Evolutionary conservation across 2,888 invertebrate genomes (phyloP).

Genomic region (Synanthedon tipuliformis): DNA sequence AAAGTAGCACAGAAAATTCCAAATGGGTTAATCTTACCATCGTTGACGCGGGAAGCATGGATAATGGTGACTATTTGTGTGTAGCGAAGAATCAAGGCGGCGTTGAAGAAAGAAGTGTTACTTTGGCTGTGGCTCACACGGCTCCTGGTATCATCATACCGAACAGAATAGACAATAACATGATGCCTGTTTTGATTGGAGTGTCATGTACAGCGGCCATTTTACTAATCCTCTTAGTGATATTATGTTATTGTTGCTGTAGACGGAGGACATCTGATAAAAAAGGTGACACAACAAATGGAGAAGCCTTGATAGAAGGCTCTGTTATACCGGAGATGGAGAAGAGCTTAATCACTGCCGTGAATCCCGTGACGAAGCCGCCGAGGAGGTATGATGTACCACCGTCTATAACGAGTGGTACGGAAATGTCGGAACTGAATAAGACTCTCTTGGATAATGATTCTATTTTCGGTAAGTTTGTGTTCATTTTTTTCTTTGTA

Average conservation of each 20-base stretch:
- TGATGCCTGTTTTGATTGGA: constrained; percentile 67
- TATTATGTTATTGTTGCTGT: constrained; percentile 71
- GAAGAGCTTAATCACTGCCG: constrained; percentile 84
- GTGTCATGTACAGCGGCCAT: constrained; percentile 58
- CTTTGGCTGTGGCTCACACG: constrained; percentile 62
- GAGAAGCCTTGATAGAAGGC: constrained; percentile 78
- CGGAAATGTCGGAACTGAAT: constrained; percentile 86
- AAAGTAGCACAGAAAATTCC: constrained; percentile 42
- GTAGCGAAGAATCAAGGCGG: constrained; percentile 87
- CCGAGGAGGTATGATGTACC: constrained; percentile 82
- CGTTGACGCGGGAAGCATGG: constrained; percentile 70
- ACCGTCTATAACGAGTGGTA: constrained; percentile 76
- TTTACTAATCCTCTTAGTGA: constrained; percentile 57
- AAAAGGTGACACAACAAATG: constrained; percentile 70
- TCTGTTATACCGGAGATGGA: constrained; percentile 86
- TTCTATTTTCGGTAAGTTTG: constrained; percentile 78
- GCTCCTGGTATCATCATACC: constrained; percentile 54
- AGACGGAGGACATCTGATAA: constrained; percentile 65
- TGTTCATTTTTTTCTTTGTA: too few relatives aligned
- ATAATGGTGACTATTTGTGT: constrained; percentile 82
- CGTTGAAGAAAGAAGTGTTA: constrained; percentile 79
- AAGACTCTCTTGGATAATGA: constrained; percentile 84
- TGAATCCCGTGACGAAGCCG: constrained; percentile 87
- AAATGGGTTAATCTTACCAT: constrained; percentile 79
- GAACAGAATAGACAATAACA: constrained; percentile 66